These are phyloP conservation scores for Liasis olivaceus DNA, from an alignment of 2,797 vertebrate species.

Conservation along the genomic window DNA sequence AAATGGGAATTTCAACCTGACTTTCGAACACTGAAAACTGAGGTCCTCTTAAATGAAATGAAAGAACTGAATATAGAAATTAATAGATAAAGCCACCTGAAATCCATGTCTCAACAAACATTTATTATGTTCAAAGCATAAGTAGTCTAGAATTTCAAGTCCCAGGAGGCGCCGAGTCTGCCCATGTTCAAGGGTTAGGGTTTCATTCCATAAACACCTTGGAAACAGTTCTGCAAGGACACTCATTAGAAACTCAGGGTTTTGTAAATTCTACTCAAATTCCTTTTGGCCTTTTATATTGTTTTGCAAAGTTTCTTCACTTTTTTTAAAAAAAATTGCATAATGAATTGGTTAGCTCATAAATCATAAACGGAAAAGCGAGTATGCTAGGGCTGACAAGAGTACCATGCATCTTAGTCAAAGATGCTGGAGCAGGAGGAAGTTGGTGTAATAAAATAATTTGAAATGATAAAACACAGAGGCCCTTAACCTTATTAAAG, in stretches of 20 bases:
- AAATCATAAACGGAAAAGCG: slow-evolving; percentile 55
- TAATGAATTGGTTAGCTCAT: slow-evolving; percentile 40
- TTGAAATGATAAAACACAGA: slow-evolving; percentile 50
- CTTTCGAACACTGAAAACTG: neutral
- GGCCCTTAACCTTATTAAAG: slow-evolving; percentile 58
- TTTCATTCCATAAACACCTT: neutral
- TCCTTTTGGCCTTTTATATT: slow-evolving; percentile 35
- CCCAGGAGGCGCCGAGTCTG: neutral
- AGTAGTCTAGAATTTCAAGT: neutral
- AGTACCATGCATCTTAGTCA: slow-evolving; percentile 55
- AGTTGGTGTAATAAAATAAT: slow-evolving; percentile 42
- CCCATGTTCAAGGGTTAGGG: neutral
- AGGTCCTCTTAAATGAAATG: neutral
- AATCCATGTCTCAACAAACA: neutral
- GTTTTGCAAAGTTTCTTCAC: slow-evolving; percentile 35
- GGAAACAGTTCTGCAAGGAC: neutral
- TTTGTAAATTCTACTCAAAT: neutral
- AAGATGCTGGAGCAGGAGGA: slow-evolving; percentile 9
- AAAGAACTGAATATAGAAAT: neutral
- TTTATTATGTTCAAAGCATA: neutral
- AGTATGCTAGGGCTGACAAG: slow-evolving; percentile 25
- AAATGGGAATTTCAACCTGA: neutral
- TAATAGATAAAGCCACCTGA: neutral
- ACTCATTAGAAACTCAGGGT: neutral
- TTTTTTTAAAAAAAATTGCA: slow-evolving; percentile 15